Base-by-base conservation (phyloP, 2,888 invertebrate species). In the Drosophila imparisetae region DNA sequence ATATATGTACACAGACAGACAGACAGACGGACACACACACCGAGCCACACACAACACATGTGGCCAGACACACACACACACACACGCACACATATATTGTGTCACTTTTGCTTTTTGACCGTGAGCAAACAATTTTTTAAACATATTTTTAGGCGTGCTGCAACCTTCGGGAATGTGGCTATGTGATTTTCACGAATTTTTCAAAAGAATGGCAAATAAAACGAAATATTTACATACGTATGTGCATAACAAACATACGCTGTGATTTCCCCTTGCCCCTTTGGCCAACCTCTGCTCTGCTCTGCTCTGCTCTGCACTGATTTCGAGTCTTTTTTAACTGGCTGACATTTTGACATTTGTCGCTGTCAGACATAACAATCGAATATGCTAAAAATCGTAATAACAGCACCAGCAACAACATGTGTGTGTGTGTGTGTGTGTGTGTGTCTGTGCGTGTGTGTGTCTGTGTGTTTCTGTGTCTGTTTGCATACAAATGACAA, bases 311-410 rank as follows among this genome's bases (percentile, higher is more conserved):
- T 42, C 63, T 45, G 54, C 61, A 36, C 63, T 18, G 45, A 54
- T 64, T 59, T 62, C 66, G 69, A 57, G 53, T 42, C 45, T 67
- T 49, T 70, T 73, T 63, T 77, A 70, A 77, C 77, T 74, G 83
- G 65, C 64, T 83, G 86, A 75, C 86, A 83, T 83, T 86, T 66
- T 86, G 84, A 80, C 83, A 83, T 83, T 83, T 83, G 78, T 83
- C 84, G 81, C 86, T 83, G 83, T 83, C 83, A 86, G 78, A 83
- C 83, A 78, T 78, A 86, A 83, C 83, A 83, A 83, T 83, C 86
- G 83, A 80, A 85, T 74, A 78, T 67, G 67, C 74, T 75, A 80
- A 75, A 85, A 78, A 78, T 83, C 60, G 81, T 75, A 81, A 81
- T 78, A 82, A 75, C 66, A 69, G 42, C 63, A 61, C 49, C 66